These are phyloP conservation scores for Hemaris fuciformis DNA, from an alignment of 2,888 invertebrate genomes.

Conservation along the genomic window DNA sequence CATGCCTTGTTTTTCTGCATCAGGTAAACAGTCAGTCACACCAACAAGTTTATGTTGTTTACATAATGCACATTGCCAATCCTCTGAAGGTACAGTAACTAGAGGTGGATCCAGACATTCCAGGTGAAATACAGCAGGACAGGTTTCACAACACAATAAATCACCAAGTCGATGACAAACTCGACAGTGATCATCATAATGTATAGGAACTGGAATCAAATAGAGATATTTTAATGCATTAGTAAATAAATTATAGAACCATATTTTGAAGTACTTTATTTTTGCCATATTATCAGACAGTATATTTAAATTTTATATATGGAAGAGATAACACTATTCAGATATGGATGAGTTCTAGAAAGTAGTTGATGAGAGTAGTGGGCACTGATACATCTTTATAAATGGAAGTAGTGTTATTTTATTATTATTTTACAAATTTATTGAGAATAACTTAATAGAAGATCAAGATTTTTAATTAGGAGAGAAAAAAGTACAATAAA, in stretches of 20 bases:
- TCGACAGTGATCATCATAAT: conserved; percentile 95
- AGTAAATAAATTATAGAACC: neutral
- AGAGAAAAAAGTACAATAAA: too few relatives aligned
- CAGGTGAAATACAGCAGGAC: conserved; percentile 98
- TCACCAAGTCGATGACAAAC: conserved; percentile 96
- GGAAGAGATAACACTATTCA: too few relatives aligned
- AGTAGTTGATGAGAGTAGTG: too few relatives aligned
- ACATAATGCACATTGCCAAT: conserved; percentile 98
- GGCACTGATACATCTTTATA: too few relatives aligned
- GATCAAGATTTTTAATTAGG: too few relatives aligned
- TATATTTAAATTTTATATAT: too few relatives aligned
- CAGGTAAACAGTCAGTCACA: conserved; percentile 95
- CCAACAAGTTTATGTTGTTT: conserved; percentile 95
- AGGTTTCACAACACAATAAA: conserved; percentile 97
- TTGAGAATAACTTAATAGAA: too few relatives aligned
- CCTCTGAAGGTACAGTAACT: conserved; percentile 96
- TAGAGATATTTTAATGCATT: neutral
- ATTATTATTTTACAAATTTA: too few relatives aligned
- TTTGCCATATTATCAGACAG: too few relatives aligned
- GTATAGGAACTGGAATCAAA: conserved; percentile 85
- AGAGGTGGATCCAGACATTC: conserved; percentile 98
- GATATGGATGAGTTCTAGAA: too few relatives aligned
- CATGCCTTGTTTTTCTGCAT: conserved; percentile 94
- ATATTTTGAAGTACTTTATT: too few relatives aligned
- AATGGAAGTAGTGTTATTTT: too few relatives aligned